Conservation (phyloP, 2,888 invertebrate genomes). For the Tryphoninae sp. region DNA sequence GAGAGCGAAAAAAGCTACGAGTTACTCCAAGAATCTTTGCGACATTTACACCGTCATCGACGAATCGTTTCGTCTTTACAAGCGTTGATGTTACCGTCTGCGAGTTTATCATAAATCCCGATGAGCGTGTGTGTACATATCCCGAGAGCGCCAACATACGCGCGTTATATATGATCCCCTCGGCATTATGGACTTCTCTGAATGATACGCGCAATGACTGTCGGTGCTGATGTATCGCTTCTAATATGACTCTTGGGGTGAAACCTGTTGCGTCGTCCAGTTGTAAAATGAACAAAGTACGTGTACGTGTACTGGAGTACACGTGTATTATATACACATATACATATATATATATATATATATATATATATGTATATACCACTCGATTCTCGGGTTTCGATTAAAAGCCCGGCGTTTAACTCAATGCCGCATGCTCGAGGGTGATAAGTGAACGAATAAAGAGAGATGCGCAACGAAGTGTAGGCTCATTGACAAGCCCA, state of each 20-base stretch:
- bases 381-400: constrained; percentile 37
- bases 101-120: constrained; percentile 15
- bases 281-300: constrained; percentile 29
- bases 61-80: constrained; percentile 3
- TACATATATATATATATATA: background rate
- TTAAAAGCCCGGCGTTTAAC: constrained; percentile 43
- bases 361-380: background rate
- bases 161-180: constrained; percentile 12
- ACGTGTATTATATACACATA: constrained; percentile 9
- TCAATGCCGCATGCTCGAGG: constrained; percentile 28
- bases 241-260: constrained; percentile 28
- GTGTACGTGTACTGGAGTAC: too few species aligned
- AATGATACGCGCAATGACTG: constrained; percentile 44
- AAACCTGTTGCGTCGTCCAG: constrained; percentile 36
- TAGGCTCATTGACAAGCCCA: constrained; percentile 63
- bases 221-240: constrained; percentile 23
- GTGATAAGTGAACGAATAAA: constrained; percentile 42
- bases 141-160: background rate
- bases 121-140: constrained; percentile 3
- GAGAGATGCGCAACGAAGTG: constrained; percentile 54
- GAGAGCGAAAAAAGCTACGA: background rate
- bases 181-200: constrained; percentile 23
- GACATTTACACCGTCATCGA: background rate
- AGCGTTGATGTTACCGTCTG: constrained; percentile 10
- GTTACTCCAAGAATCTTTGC: background rate